phyloP scores from a whole-genome alignment of 2,797 vertebrate species.

The Micropoecilia bifurca region DNA sequence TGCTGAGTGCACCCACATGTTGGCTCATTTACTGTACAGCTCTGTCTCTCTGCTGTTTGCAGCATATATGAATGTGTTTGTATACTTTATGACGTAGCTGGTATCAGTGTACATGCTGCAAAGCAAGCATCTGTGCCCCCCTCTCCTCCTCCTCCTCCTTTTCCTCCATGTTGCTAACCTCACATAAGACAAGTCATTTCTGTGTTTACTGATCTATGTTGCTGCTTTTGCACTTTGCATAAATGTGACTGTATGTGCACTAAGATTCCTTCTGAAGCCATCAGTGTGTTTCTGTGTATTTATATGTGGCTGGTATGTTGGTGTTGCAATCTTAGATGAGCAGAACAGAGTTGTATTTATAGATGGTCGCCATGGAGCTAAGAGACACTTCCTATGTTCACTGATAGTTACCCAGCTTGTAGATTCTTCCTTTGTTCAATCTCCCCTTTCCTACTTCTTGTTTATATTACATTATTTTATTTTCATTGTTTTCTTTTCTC shows the following conservation, averaged over 20 bases:
- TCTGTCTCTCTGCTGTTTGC: slow-evolving; percentile 40
- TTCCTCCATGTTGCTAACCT: slow-evolving; percentile 34
- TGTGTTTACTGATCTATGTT: slow-evolving; percentile 56
- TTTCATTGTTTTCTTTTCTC: background rate
- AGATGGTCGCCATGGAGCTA: slow-evolving; percentile 68
- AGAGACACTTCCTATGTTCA: slow-evolving; percentile 58
- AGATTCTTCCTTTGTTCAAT: slow-evolving; percentile 20
- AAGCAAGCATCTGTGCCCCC: slow-evolving; percentile 26
- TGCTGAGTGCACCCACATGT: slow-evolving; percentile 41
- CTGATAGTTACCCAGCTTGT: slow-evolving; percentile 45
- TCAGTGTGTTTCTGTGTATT: slow-evolving; percentile 59
- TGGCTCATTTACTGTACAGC: slow-evolving; percentile 9
- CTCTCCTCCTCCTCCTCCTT: slow-evolving; percentile 6
- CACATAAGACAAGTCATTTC: slow-evolving; percentile 64
- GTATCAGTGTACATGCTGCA: slow-evolving; percentile 52
- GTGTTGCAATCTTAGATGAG: slow-evolving; percentile 45
- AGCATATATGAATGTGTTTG: slow-evolving; percentile 43
- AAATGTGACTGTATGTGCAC: slow-evolving; percentile 49
- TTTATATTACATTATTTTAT: background rate
- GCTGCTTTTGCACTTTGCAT: slow-evolving; percentile 65
- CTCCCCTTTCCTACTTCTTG: background rate
- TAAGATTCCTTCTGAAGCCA: slow-evolving; percentile 7
- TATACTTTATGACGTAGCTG: slow-evolving; percentile 50
- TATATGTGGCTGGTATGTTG: slow-evolving; percentile 63
- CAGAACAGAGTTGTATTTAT: slow-evolving; percentile 56